Evolutionary conservation across 2,113 vertebrate genomes (phyloP).

Genomic region (Galemys pyrenaicus): DNA sequence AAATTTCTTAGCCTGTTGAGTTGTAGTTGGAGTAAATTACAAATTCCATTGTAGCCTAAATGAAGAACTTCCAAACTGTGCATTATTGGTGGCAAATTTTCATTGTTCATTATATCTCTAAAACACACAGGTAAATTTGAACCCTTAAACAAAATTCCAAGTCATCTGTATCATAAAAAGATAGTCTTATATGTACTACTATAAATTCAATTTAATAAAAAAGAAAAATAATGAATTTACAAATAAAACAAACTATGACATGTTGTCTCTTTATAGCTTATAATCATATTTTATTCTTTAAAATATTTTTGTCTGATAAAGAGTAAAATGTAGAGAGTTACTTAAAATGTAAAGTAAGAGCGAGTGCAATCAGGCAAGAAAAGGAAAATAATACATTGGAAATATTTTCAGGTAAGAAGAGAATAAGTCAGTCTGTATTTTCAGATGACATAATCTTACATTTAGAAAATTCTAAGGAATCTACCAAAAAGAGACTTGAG

Average conservation of each 20-base stretch:
- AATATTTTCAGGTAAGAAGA: neutral
- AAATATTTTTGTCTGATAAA: constrained; percentile 19
- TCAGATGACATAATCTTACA: neutral
- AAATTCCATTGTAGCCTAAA: constrained; percentile 92
- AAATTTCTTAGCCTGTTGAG: constrained; percentile 92
- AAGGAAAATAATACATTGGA: neutral
- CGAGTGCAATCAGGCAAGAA: neutral
- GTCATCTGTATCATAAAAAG: constrained; percentile 23
- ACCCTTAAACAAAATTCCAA: constrained; percentile 51
- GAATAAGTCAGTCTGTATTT: constrained; percentile 30
- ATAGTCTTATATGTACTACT: neutral
- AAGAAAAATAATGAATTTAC: neutral
- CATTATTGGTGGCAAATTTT: constrained; percentile 90
- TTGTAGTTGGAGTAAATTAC: constrained; percentile 90
- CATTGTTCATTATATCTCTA: constrained; percentile 85
- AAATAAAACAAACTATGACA: constrained; percentile 22
- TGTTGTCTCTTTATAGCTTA: neutral
- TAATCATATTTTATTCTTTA: constrained; percentile 8
- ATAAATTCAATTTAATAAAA: constrained; percentile 23
- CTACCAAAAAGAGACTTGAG: neutral
- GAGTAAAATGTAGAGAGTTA: constrained; percentile 33
- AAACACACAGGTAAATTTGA: constrained; percentile 51
- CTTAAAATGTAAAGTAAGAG: constrained; percentile 37
- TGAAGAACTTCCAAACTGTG: constrained; percentile 92
- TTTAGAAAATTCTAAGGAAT: constrained; percentile 40